Conservation (phyloP, 2,888 invertebrate species). For the Salticus scenicus region DNA sequence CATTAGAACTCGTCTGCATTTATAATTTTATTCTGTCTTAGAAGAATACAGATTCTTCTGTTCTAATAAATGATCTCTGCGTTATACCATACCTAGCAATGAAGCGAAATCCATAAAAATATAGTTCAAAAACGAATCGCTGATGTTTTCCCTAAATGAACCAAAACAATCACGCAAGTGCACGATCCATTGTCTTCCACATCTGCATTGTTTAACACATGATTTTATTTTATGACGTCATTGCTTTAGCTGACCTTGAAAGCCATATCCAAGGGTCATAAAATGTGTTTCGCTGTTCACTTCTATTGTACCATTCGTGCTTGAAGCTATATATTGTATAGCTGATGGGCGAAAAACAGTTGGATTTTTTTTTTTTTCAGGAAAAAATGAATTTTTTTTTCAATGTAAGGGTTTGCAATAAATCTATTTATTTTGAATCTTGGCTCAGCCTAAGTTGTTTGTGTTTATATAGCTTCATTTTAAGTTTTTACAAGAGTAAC, state of each 20-base stretch:
- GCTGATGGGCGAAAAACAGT: not conserved
- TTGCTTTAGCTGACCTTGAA: constrained; percentile 32
- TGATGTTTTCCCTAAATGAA: not conserved
- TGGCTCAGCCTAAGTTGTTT: too few relatives aligned
- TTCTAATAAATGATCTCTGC: not conserved
- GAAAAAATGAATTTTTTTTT: too few relatives aligned
- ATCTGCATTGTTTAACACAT: constrained; percentile 36
- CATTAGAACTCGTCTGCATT: not conserved
- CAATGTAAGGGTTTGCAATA: too few relatives aligned
- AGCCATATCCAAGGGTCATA: constrained; percentile 18
- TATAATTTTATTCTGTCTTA: not conserved
- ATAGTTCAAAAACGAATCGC: not conserved
- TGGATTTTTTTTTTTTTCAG: not conserved
- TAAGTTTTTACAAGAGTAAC: too few relatives aligned
- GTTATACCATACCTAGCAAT: not conserved
- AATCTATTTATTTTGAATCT: too few relatives aligned
- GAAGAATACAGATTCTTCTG: not conserved
- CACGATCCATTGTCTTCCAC: not conserved
- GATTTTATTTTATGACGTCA: constrained; percentile 30
- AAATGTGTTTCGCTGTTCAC: constrained; percentile 36
- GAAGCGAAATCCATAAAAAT: not conserved
- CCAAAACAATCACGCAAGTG: constrained; percentile 3
- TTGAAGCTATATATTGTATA: constrained; percentile 42
- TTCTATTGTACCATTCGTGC: constrained; percentile 48
- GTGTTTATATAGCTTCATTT: too few relatives aligned